Conservation (phyloP, 2,113 vertebrate species). For the Sminthopsis crassicaudata region DNA sequence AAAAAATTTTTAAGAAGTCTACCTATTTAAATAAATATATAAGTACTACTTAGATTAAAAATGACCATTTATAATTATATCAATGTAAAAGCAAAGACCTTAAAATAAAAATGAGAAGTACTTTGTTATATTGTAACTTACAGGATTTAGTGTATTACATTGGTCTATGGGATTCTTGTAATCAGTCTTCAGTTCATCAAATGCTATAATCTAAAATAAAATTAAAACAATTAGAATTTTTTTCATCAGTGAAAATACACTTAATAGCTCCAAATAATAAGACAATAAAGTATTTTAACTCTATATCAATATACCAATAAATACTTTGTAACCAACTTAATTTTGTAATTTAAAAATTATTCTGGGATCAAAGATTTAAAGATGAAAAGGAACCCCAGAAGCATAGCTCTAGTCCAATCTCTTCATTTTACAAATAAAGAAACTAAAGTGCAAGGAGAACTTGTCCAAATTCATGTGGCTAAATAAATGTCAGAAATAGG, state of each 20-base stretch:
- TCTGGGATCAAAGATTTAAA: neutral
- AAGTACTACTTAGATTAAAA: conserved; percentile 64
- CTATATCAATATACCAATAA: neutral
- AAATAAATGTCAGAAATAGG: neutral
- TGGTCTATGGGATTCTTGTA: conserved; percentile 99
- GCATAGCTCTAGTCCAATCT: neutral
- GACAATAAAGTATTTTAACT: conserved; percentile 30
- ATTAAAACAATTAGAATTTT: conserved; percentile 54
- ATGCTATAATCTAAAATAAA: conserved; percentile 95
- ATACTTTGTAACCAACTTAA: conserved; percentile 26
- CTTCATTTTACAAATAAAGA: neutral
- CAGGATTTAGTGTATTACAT: conserved; percentile 99
- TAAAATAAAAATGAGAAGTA: conserved; percentile 8
- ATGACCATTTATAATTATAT: conserved; percentile 54
- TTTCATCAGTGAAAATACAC: conserved; percentile 27
- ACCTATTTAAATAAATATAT: conserved; percentile 65
- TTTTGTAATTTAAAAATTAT: neutral
- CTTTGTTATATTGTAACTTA: conserved; percentile 84
- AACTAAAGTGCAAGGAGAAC: neutral
- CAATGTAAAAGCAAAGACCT: conserved; percentile 56
- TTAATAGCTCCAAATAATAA: conserved; percentile 26
- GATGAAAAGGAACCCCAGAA: neutral
- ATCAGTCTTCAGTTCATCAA: conserved; percentile 99
- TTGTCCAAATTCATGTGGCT: neutral
- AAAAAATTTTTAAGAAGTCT: conserved; percentile 57